phyloP scores from a whole-genome alignment of 1,140 invertebrate species.

The Saccostrea echinata region DNA sequence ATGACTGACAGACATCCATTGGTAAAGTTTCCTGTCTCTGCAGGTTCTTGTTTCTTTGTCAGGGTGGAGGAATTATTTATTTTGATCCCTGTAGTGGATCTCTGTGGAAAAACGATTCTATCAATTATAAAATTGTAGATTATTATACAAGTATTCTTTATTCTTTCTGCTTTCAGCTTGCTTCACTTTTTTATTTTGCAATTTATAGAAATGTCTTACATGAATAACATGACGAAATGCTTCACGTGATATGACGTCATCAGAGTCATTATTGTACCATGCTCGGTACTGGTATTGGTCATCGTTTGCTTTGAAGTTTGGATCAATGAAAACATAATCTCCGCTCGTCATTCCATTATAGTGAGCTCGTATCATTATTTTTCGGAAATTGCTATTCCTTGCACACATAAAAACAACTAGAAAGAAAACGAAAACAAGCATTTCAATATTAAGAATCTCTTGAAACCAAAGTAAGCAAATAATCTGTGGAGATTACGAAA shows the following conservation, averaged over 20 bases:
- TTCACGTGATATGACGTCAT: constrained; percentile 24
- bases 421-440: background rate
- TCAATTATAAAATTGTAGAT: no score
- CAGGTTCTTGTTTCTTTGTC: no score
- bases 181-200: no score
- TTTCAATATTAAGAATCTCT: background rate
- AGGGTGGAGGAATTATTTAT: no score
- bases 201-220: background rate
- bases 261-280: background rate
- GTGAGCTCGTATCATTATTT: constrained; percentile 4
- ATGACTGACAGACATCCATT: no score
- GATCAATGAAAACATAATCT: constrained; percentile 37
- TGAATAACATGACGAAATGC: constrained; percentile 28
- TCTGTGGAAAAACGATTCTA: no score
- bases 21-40: no score
- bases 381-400: background rate
- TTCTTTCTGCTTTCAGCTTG: no score
- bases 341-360: background rate
- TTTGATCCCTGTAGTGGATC: no score
- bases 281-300: background rate
- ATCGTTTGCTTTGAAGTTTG: background rate
- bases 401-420: constrained; percentile 35
- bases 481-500: background rate
- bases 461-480: background rate
- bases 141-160: no score